phyloP scores from a whole-genome alignment of 2,113 vertebrate species.

The Ornithorhynchus anatinus region DNA sequence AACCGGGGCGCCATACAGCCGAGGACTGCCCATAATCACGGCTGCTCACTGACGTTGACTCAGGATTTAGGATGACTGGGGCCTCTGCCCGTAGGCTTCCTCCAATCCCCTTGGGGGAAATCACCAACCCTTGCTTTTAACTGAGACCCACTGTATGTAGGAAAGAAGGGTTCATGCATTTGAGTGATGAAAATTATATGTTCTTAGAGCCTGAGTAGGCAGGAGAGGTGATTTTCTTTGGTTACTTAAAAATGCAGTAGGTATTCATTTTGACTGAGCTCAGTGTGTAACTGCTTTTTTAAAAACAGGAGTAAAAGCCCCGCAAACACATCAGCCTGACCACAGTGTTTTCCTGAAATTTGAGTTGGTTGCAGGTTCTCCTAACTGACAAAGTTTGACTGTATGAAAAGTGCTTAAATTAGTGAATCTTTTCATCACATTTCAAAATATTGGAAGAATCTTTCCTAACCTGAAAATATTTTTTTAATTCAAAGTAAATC shows the following conservation, averaged over 20 bases:
- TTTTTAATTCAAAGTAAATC: slow-evolving; percentile 34
- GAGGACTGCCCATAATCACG: no score
- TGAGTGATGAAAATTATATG: slow-evolving; percentile 45
- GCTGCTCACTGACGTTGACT: no score
- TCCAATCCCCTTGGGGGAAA: no score
- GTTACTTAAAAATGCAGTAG: slow-evolving; percentile 49
- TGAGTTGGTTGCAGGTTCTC: slow-evolving; percentile 53
- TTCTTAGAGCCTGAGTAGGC: slow-evolving; percentile 20
- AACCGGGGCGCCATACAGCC: no score
- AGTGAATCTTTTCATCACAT: slow-evolving; percentile 59
- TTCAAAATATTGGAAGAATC: slow-evolving; percentile 59
- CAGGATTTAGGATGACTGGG: no score
- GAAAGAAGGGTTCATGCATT: slow-evolving; percentile 42
- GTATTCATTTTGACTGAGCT: slow-evolving; percentile 64
- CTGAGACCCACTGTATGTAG: slow-evolving; percentile 10
- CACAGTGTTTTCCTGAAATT: slow-evolving; percentile 68
- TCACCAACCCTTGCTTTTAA: no score
- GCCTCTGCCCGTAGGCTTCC: no score
- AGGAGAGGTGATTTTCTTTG: slow-evolving; percentile 55
- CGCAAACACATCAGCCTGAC: slow-evolving; percentile 60
- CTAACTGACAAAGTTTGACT: slow-evolving; percentile 62
- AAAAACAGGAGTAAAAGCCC: slow-evolving; percentile 56
- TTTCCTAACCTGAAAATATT: slow-evolving; percentile 53
- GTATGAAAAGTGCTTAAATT: slow-evolving; percentile 68
- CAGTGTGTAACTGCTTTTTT: slow-evolving; percentile 53